Evolutionary conservation across 1,140 invertebrate genomes (phyloP), one percentile per base, ranked within the genome.

Genomic region (Lepidostoma basale): DNA sequence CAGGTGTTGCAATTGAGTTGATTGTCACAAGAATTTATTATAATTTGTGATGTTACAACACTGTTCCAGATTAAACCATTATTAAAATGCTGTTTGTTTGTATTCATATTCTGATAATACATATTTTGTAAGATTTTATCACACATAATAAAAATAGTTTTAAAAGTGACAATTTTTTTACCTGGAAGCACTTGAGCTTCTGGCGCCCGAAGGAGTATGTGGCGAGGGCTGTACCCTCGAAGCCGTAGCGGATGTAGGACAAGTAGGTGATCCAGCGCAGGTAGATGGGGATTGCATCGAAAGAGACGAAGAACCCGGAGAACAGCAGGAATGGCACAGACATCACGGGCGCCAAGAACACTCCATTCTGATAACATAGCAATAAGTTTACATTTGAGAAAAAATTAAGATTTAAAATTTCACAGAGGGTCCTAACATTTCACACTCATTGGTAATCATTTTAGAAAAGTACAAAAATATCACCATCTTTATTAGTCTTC

Each of bases 271-370:
- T 92, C 95, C 96, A 98, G 68, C 95, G 86, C 42, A 99, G 84
- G 77, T 98, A 98, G 3, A 92, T 88, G 0, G 97, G 97, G 73
- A 99, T 98, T 0, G 95, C 95, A 75, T 97, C 93, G 79, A 98
- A 96, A 67, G 94, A 97, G 16, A 98, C 96, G 81, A 98, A 98
- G 88, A 98, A 98, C 9, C 96, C 97, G 54, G 92, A 94, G 84
- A 96, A 99, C 10, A 98, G 83, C 10, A 98, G 84, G 81, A 98
- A 95, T 18, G 94, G 96, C 66, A 97, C 97, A 1, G 94, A 95
- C 88, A 93, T 93, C 3, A 98, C 93, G 1, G 97, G 96, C 8
- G 95, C 97, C 44, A 99, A 83, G 81, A 98, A 99, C 42, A 98
- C 96, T 14, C 96, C 96, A 76, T 96, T 96, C 87, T 96, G 86